Evolutionary conservation across 2,888 invertebrate species (phyloP).

Genomic region (Carpatolechia fugitivella): DNA sequence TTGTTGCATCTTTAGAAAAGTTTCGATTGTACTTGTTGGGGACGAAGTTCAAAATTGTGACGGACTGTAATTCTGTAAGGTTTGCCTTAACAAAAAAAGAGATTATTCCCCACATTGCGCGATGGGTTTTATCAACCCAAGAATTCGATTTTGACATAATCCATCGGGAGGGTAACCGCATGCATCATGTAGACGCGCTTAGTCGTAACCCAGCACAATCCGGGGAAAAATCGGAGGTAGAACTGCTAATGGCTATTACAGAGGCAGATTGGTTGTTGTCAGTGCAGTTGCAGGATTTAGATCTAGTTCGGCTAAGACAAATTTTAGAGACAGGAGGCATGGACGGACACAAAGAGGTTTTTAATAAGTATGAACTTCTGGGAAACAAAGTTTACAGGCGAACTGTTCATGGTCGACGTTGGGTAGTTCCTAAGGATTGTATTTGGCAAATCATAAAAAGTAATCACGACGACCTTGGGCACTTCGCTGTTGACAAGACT

Average conservation of each 20-base stretch:
- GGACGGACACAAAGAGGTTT: constrained; percentile 13
- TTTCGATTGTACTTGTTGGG: constrained; percentile 41
- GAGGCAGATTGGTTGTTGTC: constrained; percentile 15
- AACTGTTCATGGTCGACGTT: constrained; percentile 21
- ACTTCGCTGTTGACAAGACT: constrained; percentile 26
- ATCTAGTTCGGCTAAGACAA: neutral
- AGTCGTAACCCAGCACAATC: constrained; percentile 20
- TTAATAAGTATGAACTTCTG: constrained; percentile 24
- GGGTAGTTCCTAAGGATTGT: constrained; percentile 29
- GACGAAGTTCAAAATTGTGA: constrained; percentile 21
- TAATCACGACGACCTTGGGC: constrained; percentile 32
- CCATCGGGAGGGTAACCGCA: constrained; percentile 23
- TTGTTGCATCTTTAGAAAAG: constrained; percentile 32
- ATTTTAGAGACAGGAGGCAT: constrained; percentile 39
- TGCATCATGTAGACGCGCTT: constrained; percentile 28
- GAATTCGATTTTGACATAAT: constrained; percentile 26
- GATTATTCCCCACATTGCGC: constrained; percentile 27
- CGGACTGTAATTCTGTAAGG: constrained; percentile 29
- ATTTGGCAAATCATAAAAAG: constrained; percentile 23
- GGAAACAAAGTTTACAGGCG: constrained; percentile 5
- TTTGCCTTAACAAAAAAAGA: constrained; percentile 28
- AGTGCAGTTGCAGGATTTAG: neutral
- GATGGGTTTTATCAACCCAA: constrained; percentile 29
- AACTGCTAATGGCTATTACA: constrained; percentile 24
- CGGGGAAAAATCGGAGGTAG: constrained; percentile 30